Evolutionary conservation across 2,797 vertebrate genomes (phyloP), one percentile per base, ranked within the genome.

Genomic region (Chaunax sp.): DNA sequence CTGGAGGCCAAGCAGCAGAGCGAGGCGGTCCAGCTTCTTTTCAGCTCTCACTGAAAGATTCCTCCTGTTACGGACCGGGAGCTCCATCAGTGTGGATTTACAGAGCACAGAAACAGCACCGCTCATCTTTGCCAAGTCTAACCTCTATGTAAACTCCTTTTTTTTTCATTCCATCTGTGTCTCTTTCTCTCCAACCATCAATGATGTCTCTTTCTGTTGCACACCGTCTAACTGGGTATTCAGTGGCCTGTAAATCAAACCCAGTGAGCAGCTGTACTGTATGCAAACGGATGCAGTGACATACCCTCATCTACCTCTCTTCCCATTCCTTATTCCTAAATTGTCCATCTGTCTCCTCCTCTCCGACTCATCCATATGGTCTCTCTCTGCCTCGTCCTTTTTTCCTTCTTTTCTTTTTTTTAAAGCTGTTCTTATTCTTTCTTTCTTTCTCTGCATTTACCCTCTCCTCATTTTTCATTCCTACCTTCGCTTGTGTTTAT

Each of bases 401-500:
- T 43, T 49, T 69, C 28, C n/a, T n/a, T n/a, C n/a, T n/a, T n/a
- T 35, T 35, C 28, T 30, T 30, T 30, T 30, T 30, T 30, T 30
- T 35, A 35, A 35, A 52, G 35, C 37, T 50, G 56, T 18, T 51
- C 12, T 56, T 56, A 20, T 44, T n/a, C n/a, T 37, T 50, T 12
- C 11, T 5, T 20, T 15, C 12, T 11, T 19, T 22, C 37, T 37
- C 16, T 1, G 9, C 20, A n/a, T 66, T 49, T 59, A n/a, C 37
- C 30, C 49, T 9, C n/a, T 43, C 72, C 69, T 72, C 15, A 38
- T 25, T 69, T 80, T 64, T 57, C 56, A 46, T 77, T 73, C 89
- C 53, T 91, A 94, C 92, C 91, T 92, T 92, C 78, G 75, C 88
- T 90, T 85, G 80, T 82, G 81, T 90, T 86, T 89, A 83, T 92